Percentiles rank a stretch among this genome's conserved stretches.
phyloP scores from a whole-genome alignment of 2,113 vertebrate species.

The Jaculus jaculus region DNA sequence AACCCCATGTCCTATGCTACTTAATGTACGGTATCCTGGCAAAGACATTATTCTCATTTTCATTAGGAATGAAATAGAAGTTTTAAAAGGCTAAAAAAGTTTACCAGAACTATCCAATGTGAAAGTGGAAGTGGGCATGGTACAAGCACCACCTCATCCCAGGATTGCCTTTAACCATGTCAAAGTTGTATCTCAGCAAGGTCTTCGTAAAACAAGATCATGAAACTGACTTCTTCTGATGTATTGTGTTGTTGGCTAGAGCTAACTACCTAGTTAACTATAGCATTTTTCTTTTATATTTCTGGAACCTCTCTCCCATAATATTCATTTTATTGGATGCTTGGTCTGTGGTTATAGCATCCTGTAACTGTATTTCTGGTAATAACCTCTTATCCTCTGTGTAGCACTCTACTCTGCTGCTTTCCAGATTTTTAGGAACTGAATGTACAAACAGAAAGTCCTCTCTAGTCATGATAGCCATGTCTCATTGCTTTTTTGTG shows the following conservation, averaged over 20 bases:
- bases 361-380: background rate
- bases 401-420: background rate
- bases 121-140: background rate
- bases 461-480: background rate
- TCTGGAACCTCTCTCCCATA: background rate
- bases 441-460: background rate
- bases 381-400: rapidly evolving
- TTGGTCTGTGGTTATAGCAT: background rate
- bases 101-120: background rate
- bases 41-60: background rate
- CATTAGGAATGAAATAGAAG: background rate
- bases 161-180: background rate
- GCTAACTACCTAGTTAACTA: background rate
- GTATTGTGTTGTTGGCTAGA: background rate
- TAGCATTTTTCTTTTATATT: background rate
- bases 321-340: background rate
- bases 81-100: background rate
- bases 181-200: background rate
- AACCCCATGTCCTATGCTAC: background rate
- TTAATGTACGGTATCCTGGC: background rate
- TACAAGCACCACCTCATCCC: background rate
- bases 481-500: background rate
- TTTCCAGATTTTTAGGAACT: background rate
- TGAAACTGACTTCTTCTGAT: rapidly evolving
- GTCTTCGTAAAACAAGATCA: background rate